Evolutionary conservation across 2,888 invertebrate species (phyloP), one percentile per base, ranked within the genome.

Genomic region (Drosophila austrosaltans): DNA sequence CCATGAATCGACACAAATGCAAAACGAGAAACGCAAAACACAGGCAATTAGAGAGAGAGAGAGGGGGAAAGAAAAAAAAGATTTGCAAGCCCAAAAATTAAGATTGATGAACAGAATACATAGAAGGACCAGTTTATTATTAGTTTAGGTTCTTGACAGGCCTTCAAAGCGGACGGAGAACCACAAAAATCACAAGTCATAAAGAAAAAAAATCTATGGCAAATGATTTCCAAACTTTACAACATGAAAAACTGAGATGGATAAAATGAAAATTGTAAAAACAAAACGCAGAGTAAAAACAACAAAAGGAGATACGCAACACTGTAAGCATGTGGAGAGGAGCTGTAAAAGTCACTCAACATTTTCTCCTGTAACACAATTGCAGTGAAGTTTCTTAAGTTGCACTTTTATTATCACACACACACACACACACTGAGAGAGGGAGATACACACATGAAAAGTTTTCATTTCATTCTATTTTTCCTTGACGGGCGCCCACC

Each of bases 311-410:
- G 66, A 61, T 78, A 77, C 80, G 76, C 79, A 74, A 71, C 67
- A 75, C 56, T 69, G 79, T 76, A 78, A 32, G 67, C 60, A 69
- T 63, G 72, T 66, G 20, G 4, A 66, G n/a, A 30, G 32, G 4
- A 30, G 66, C n/a, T 86, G 87, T 81, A 84, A 88, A 88, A 84
- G 89, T 87, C 89, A 87, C 87, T 87, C 80, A 82, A 78, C 88
- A 66, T 86, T 80, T 82, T 85, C 78, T 12, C 77, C 81, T 79
- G 76, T 74, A 82, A 89, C 74, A 87, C 87, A 85, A 85, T 85
- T 89, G 85, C 85, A 89, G 87, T 86, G 89, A 81, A 85, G 89
- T 86, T 82, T 85, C 84, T 87, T 80, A 89, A 87, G 85, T 80
- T 89, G 87, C 85, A 86, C 76, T 86, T 86, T 86, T 86, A 86